Percentiles rank a stretch among this genome's conserved stretches.
Conservation (phyloP, 1,140 invertebrate species). For the Elysia chlorotica region DNA sequence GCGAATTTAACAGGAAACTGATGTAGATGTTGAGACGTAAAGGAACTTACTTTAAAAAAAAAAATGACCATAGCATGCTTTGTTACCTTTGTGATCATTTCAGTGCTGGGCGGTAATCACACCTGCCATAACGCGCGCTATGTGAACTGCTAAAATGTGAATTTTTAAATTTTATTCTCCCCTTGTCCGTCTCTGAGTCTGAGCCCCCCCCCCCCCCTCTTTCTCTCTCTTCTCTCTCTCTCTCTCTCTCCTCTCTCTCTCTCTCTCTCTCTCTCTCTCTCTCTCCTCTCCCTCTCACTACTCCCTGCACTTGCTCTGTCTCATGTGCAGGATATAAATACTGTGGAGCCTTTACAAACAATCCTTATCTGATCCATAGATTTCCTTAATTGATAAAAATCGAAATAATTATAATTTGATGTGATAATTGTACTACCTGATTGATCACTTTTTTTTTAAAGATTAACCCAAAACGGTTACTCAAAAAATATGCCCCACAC, state of each 20-base stretch:
- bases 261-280: not conserved
- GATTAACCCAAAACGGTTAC: no score
- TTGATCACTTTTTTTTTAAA: no score
- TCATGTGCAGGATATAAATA: constrained; percentile 6
- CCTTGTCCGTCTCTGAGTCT: not conserved
- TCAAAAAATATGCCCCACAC: no score
- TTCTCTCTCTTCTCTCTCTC: constrained; percentile 2
- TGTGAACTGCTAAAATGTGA: not conserved
- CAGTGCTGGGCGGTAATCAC: no score
- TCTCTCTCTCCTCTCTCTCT: constrained; percentile 3
- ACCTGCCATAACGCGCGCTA: not conserved
- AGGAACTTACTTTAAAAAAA: no score
- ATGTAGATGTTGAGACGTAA: no score
- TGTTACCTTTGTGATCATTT: no score
- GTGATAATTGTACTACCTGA: no score
- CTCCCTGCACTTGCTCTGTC: no score
- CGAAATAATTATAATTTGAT: no score
- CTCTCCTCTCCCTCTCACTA: constrained; percentile 17
- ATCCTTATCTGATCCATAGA: not conserved
- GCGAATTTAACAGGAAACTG: no score
- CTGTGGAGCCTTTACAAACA: not conserved
- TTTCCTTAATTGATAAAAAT: constrained; percentile 5
- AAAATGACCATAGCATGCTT: no score
- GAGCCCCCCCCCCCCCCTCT: not conserved
- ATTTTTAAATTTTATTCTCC: not conserved